Evolutionary conservation across 1,140 invertebrate genomes (phyloP), one percentile per base, ranked within the genome.

Genomic region (Neotoxoptera formosana): DNA sequence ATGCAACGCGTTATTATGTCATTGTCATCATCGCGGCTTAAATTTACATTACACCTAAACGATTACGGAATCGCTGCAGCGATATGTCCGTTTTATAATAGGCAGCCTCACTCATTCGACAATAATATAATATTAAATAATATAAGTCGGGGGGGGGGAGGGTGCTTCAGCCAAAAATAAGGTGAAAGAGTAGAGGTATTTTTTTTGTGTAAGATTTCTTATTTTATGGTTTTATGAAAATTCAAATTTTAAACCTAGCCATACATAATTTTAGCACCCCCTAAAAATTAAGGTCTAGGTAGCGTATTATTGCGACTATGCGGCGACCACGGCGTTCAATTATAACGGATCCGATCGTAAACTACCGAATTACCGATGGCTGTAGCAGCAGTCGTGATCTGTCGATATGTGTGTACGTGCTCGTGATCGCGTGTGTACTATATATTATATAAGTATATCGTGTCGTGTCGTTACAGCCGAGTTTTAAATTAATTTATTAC

Each of bases 401-500:
- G 47, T 60, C 88, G 88, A 53, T 67, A n/a, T n/a, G 4, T n/a
- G 3, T 51, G 60, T 67, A 25, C 23, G 30, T n/a, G n/a, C 4
- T 11, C n/a, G 60, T 6, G 30, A 7, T 7, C 7, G 17, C 25
- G 30, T 14, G 30, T 60, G 25, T 11, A 25, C 2, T 30, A 21
- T 60, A 17, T 8, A 9, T 30, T 86, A 23, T 88, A 41, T 51
- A 17, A n/a, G n/a, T n/a, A n/a, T n/a, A n/a, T n/a, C n/a, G n/a
- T n/a, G n/a, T 48, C 14, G 51, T 51, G 41, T 45, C 25, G 41
- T 87, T 48, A 7, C 30, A 30, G 30, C 86, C 86, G 45, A 30
- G 41, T 87, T 87, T 87, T 87, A 87, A 87, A 87, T 87, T 87
- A 87, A 87, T 87, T 87, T 87, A 87, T 87, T 47, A 87, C 45